These are phyloP conservation scores for Strongylocentrotus purpuratus DNA, from an alignment of 35 echinoderm and acorn worm species.

Conservation along the genomic window DNA sequence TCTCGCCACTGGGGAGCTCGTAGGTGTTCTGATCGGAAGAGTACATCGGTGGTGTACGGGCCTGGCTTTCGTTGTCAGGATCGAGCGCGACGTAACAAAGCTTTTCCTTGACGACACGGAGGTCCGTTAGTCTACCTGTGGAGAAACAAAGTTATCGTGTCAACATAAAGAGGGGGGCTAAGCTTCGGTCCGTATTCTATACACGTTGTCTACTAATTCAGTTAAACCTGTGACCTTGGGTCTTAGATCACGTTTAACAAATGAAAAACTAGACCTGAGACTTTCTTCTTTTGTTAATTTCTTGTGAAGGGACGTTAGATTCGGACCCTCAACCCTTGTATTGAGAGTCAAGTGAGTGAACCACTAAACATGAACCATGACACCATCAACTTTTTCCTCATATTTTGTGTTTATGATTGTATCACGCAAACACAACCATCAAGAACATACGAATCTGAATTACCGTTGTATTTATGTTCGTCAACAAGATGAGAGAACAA, in stretches of 20 bases:
- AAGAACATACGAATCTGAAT: neutral
- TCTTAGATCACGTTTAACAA: neutral
- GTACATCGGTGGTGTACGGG: neutral
- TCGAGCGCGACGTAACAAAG: conserved; percentile 56
- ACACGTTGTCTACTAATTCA: neutral
- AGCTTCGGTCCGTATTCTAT: neutral
- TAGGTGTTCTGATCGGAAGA: conserved; percentile 78
- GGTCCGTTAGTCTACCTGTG: conserved; percentile 20
- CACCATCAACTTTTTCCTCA: too few species aligned
- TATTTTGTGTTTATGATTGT: too few species aligned
- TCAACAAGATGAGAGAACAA: neutral
- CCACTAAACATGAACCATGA: too few species aligned
- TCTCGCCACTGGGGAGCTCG: conserved; percentile 83
- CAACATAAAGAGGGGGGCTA: too few species aligned
- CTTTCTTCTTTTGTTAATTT: neutral
- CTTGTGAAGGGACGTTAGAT: neutral
- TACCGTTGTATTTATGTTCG: neutral
- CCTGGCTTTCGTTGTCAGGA: conserved; percentile 36
- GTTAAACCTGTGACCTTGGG: neutral
- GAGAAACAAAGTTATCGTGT: neutral
- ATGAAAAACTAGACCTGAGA: neutral
- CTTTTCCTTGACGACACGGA: conserved; percentile 61
- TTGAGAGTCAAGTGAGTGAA: too few species aligned
- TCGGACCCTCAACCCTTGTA: too few species aligned
- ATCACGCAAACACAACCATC: too few species aligned